Evolutionary conservation across 1,140 invertebrate genomes (phyloP), one percentile per base, ranked within the genome.

Genomic region (Ceratina japonica): DNA sequence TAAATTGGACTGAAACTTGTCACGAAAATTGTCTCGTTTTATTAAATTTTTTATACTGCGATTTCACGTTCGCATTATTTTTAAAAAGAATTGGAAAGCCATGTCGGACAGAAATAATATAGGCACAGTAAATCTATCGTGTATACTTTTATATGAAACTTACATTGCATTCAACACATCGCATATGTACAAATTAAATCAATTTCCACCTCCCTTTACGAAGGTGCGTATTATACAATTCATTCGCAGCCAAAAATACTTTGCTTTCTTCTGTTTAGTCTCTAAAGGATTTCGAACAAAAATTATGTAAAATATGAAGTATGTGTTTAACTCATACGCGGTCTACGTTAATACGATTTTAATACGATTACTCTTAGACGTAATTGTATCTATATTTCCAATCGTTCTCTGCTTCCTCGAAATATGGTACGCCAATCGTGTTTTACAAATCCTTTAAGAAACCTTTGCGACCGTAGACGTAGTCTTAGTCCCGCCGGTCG

Each of bases 151-250:
- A 81, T 81, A 73, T 16, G 83, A 85, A 85, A 85, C 81, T 78
- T 85, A 85, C 83, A 85, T 77, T 81, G 20, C 75, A 76, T 54
- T 84, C 44, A 49, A 75, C 59, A 56, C 5, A 56, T n/a, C 4
- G 27, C n/a, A 80, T 85, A 85, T 85, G 24, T 85, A 85, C 83
- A 85, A 76, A 81, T 71, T 59, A 74, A 82, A 69, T n/a, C n/a
- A n/a, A 31, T 74, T 64, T 81, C 27, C 37, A 62, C 56, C 54
- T 64, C 27, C 10, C 27, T 76, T 80, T 49, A 13, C 54, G 44
- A 69, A 79, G 63, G 27, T 54, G 56, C 52, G 71, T 52, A 77
- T 68, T 80, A 73, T 84, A 76, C 51, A 80, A 16, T 62, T 70
- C 52, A 72, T 49, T 68, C 61, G 44, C 52, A 80, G 58, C 49